These are phyloP conservation scores for Baryphthengus martii DNA, from an alignment of 2,113 vertebrate species.

Conservation along the genomic window DNA sequence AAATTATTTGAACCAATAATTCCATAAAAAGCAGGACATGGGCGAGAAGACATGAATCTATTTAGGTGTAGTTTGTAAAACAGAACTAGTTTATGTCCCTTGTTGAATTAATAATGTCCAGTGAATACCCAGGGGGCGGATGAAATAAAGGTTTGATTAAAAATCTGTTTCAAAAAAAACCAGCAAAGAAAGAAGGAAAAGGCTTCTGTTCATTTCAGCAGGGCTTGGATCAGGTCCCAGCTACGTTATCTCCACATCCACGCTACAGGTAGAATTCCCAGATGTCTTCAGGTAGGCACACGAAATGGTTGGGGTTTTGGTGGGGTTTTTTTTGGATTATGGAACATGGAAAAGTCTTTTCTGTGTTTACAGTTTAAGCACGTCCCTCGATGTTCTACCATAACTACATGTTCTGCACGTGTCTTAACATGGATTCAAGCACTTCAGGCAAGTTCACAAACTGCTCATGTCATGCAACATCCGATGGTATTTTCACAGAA, in stretches of 20 bases:
- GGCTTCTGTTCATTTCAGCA: not conserved
- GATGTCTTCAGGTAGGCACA: not conserved
- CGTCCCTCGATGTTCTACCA: not conserved
- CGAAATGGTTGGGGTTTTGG: not conserved
- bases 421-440: not conserved
- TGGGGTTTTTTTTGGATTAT: not conserved
- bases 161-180: not conserved
- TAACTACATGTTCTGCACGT: not conserved
- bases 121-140: not conserved
- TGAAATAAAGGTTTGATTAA: not conserved
- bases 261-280: not conserved
- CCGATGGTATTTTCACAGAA: not conserved
- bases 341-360: not conserved
- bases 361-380: not conserved
- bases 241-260: not conserved
- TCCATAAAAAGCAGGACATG: not conserved
- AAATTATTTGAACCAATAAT: conserved; percentile 28
- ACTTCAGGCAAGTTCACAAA: not conserved
- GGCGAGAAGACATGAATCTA: not conserved
- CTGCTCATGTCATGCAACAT: not conserved
- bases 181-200: not conserved
- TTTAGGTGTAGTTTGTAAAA: not conserved
- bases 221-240: not conserved
- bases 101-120: not conserved
- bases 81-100: not conserved